Percentiles rank a stretch among this genome's conserved stretches.
These are phyloP conservation scores for Thamnophis elegans DNA, from an alignment of 2,797 vertebrate genomes.

Conservation along the genomic window DNA sequence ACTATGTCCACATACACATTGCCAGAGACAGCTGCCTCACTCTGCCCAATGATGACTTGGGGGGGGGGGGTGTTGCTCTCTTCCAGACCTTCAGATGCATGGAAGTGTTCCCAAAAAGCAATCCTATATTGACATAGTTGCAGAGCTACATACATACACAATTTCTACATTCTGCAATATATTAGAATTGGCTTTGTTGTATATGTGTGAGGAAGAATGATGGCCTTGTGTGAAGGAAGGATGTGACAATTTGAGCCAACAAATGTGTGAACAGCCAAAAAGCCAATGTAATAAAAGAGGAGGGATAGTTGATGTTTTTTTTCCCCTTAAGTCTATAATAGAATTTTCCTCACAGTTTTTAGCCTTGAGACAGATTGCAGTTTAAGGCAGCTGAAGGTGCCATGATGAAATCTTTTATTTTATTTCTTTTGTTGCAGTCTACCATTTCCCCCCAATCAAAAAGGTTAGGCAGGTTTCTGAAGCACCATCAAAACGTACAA, in stretches of 20 bases:
- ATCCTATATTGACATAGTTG: not conserved
- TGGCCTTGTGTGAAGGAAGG: not conserved
- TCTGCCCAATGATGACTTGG: not conserved
- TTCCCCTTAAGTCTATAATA: not conserved
- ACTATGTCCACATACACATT: not conserved
- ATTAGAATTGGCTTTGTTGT: not conserved
- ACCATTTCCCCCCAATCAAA: not conserved
- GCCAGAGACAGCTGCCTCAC: not conserved
- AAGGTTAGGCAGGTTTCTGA: not conserved
- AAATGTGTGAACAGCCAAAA: not conserved
- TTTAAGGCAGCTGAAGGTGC: not conserved
- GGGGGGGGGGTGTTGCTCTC: too few species aligned
- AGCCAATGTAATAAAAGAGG: not conserved
- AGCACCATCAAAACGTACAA: not conserved
- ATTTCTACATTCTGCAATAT: not conserved
- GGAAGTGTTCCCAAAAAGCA: not conserved
- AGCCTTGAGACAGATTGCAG: not conserved
- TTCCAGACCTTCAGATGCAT: not conserved
- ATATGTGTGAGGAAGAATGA: not conserved
- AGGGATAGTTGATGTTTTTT: not conserved
- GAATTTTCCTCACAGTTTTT: not conserved
- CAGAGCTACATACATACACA: not conserved
- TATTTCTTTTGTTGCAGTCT: not conserved
- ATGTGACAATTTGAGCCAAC: not conserved
- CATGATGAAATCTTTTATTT: not conserved